Base-by-base conservation (phyloP, 2,113 vertebrate genomes). In the Xenotilapia caudafasciata region DNA sequence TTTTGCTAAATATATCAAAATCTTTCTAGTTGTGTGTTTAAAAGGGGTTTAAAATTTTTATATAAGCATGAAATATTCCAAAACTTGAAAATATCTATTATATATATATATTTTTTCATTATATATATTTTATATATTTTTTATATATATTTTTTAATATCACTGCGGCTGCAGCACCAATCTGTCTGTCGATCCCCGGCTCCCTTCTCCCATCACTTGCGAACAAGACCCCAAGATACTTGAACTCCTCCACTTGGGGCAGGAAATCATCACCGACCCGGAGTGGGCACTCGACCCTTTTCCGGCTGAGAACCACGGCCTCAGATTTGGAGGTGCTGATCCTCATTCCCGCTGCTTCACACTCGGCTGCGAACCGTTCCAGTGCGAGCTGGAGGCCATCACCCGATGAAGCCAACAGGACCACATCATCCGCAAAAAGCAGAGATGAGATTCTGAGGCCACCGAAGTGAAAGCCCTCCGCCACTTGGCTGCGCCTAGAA, bases 81-180 rank as follows among this genome's bases (percentile, higher is more conserved):
- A 45, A 26, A 45, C 21, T 10, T n/a, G 9, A 12, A 53, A 3
- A 9, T 51, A 19, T 5, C 5, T 9, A 51, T n/a, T 53, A 10
- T 9, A 0, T 51, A 0, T 3, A 3, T 45, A 3, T 13, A 1
- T 33, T 7, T 33, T 33, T 33, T 7, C 33, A 33, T 33, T 33
- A 40, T 42, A 6, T 42, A 42, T 13, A 3, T 42, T 28, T 28
- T 28, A 11, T 11, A 2, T 40, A 5, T 40, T 2, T 28, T 28
- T 28, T 28, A 5, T 12, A 12, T 13, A 2, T 2, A 5, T 56
- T 28, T 56, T 28, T 56, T 26, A 56, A 56, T 26, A 56, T 51
- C 49, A 51, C 49, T 51, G 31, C 31, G 2, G 6, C 31, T 2
- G 6, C 31, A 31, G 31, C 31, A 6, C 31, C 31, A 31, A 31